Conservation (phyloP, 2,113 vertebrate genomes). For the Leiothrix lutea region DNA sequence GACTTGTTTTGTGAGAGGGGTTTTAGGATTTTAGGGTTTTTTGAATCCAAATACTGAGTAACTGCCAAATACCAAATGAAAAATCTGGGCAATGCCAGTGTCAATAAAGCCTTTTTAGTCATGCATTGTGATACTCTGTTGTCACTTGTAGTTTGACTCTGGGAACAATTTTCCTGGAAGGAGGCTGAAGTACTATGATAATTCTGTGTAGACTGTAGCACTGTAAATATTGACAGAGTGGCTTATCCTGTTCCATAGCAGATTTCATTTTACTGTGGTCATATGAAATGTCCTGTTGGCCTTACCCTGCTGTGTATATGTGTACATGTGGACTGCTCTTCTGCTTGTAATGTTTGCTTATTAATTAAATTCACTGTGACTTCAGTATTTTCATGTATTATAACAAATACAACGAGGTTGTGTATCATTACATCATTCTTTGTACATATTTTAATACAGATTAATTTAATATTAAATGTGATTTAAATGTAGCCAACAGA, state of each 20-base stretch:
- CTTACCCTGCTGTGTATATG: background rate
- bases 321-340: background rate
- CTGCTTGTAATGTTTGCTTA: background rate
- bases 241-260: background rate
- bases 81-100: background rate
- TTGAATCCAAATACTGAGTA: background rate
- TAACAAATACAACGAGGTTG: background rate
- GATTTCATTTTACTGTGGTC: background rate
- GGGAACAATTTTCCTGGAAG: background rate
- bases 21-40: background rate
- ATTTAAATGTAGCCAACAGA: background rate
- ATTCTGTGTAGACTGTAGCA: background rate
- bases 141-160: background rate
- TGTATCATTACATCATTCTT: background rate
- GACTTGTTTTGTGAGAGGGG: background rate
- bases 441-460: conserved; percentile 36
- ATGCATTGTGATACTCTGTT: background rate
- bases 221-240: background rate
- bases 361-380: background rate
- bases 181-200: background rate
- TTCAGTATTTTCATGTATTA: background rate
- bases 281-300: background rate
- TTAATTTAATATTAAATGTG: conserved; percentile 36
- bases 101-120: background rate
- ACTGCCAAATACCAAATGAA: background rate